phyloP scores from a whole-genome alignment of 1,140 invertebrate species.

The Carcinoscorpius rotundicauda region DNA sequence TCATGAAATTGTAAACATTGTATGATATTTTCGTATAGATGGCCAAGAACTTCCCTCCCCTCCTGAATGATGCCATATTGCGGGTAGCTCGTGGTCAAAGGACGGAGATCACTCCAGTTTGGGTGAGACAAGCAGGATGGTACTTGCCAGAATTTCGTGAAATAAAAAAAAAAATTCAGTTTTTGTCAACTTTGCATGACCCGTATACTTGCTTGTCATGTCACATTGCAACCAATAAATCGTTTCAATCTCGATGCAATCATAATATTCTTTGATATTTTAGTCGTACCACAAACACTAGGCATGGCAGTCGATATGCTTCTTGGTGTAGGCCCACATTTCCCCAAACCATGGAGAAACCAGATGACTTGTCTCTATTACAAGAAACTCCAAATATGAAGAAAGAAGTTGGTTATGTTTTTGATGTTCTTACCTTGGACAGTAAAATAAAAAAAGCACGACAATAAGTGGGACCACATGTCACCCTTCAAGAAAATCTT shows the following conservation, averaged over 20 bases:
- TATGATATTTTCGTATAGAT: too few species aligned
- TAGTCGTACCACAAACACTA: slow-evolving; percentile 90
- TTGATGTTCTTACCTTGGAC: slow-evolving; percentile 66
- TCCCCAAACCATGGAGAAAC: slow-evolving; percentile 63
- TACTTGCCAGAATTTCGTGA: slow-evolving; percentile 83
- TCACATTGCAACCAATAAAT: slow-evolving; percentile 72
- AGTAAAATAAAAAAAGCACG: too few species aligned
- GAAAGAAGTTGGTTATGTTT: slow-evolving; percentile 71
- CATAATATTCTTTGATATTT: slow-evolving; percentile 97
- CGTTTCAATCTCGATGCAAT: slow-evolving; percentile 80
- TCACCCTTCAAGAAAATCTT: too few species aligned
- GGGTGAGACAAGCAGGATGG: slow-evolving; percentile 95
- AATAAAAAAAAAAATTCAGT: slow-evolving; percentile 67
- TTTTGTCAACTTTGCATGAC: slow-evolving; percentile 52
- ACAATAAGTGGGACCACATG: too few species aligned
- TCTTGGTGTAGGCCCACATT: slow-evolving; percentile 78
- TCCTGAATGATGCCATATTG: slow-evolving; percentile 82
- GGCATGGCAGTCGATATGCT: slow-evolving; percentile 90
- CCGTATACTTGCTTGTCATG: slow-evolving; percentile 77
- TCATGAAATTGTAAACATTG: too few species aligned
- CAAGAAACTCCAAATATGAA: slow-evolving; percentile 50
- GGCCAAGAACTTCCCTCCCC: slow-evolving; percentile 49
- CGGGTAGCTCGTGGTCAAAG: slow-evolving; percentile 70
- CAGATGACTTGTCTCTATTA: slow-evolving; percentile 56
- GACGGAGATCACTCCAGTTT: slow-evolving; percentile 70